These are phyloP conservation scores for Nemotelus pantherinus DNA, from an alignment of 2,888 invertebrate species.

Conservation along the genomic window DNA sequence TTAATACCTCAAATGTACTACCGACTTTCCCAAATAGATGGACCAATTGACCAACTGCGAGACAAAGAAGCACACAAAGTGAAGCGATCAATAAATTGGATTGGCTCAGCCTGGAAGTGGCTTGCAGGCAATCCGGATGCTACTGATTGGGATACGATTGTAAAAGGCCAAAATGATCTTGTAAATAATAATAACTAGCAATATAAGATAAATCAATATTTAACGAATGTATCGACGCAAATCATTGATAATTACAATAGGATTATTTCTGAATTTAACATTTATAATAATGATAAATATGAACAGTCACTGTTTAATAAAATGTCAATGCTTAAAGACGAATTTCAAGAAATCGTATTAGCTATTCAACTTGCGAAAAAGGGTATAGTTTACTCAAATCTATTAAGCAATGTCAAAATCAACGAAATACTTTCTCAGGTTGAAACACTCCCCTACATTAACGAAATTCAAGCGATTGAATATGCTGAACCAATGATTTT, in stretches of 20 bases:
- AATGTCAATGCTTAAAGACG: constrained; percentile 9
- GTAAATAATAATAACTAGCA: too few relatives aligned
- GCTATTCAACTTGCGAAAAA: constrained; percentile 17
- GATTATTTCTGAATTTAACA: not conserved
- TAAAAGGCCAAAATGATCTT: too few relatives aligned
- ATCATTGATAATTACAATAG: not conserved
- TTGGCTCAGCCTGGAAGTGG: too few relatives aligned
- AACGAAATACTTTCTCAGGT: constrained; percentile 35
- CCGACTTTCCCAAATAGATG: too few relatives aligned
- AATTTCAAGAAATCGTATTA: constrained; percentile 14
- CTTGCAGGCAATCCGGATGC: too few relatives aligned
- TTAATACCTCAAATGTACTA: not conserved
- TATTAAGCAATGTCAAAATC: not conserved
- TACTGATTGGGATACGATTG: too few relatives aligned
- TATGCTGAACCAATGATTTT: constrained; percentile 49
- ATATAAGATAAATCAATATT: too few relatives aligned
- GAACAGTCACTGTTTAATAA: constrained; percentile 17
- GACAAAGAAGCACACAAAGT: too few relatives aligned
- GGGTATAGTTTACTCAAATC: constrained; percentile 13
- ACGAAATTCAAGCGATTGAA: constrained; percentile 39
- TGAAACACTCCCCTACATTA: constrained; percentile 49
- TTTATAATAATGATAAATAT: not conserved
- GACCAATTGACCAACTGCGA: too few relatives aligned
- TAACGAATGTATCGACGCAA: not conserved
- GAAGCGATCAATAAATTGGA: too few relatives aligned